Evolutionary conservation across 2,888 invertebrate genomes (phyloP), one percentile per base, ranked within the genome.

Genomic region (Tipula confusa): DNA sequence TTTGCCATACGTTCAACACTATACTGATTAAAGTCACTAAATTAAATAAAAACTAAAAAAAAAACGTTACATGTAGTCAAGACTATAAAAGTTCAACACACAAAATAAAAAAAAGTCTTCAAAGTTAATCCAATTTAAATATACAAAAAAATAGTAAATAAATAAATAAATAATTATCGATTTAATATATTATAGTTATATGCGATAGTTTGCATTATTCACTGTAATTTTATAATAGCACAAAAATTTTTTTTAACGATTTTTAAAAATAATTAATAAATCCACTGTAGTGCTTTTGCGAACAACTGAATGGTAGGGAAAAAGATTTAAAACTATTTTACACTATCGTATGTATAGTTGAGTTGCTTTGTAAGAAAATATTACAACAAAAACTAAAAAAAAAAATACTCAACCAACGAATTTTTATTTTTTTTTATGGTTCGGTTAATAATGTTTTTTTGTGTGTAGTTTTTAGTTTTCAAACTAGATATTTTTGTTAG

Each of bases 111-210:
- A 64, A 38, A 64, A 18, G 18, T 64, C 64, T 64, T 64, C 7
- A 18, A 24, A 64, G 64, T 18, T 64, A 64, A 64, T 64, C 64
- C 64, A 64, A 64, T 64, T 64, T 48, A 48, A 48, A 48, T 43
- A n/a, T n/a, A n/a, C n/a, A n/a, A n/a, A n/a, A n/a, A n/a, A n/a
- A n/a, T n/a, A n/a, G n/a, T n/a, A 33, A 1, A 33, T 64, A 64
- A 64, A 64, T 64, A 24, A 64, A 64, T 38, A 38, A 64, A 64
- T 64, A 64, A 64, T 24, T 64, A 64, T 64, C 64, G 64, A 64
- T 64, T 64, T 64, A 64, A 64, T 64, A n/a, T n/a, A n/a, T n/a
- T n/a, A n/a, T n/a, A 64, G 13, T 64, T 64, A 31, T 31, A 43
- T 43, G 43, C 43, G 43, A 36, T 43, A n/a, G 43, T 43, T 64